Base-by-base conservation (phyloP, 2,888 invertebrate genomes). In the Metallyticus violacea region DNA sequence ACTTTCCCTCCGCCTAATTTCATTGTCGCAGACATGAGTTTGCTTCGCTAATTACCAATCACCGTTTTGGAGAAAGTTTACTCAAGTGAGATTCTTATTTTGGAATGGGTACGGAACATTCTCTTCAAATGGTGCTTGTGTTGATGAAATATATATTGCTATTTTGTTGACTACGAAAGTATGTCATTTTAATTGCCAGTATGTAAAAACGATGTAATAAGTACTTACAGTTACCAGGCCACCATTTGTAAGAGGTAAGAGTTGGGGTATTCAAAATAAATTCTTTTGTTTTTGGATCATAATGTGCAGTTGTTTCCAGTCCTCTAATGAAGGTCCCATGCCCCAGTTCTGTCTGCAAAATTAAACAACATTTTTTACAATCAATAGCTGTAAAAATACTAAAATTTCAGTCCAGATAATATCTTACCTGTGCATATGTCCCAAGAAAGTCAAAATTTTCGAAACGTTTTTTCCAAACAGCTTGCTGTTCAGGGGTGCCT, bases 261-360 rank as follows among this genome's bases (percentile, higher is more conserved):
- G 96, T 96, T 0, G 99, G 99, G 85, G 97, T 96, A 90, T 98
- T 94, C 28, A 99, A 91, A 40, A 98, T 93, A 91, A 99, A 99
- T 92, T 98, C 97, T 91, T 97, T 93, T 0, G 95, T 96, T 5
- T 91, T 90, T 0, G 95, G 93, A 91, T 99, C 98, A 90, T 97
- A 99, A 0, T 97, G 97, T 2, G 99, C 97, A 0, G 97, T 97
- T 0, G 99, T 99, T 93, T 99, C 99, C 88, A 99, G 91, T 0
- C 97, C 98, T 89, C 98, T 94, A 87, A 99, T 95, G 91, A 98
- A 98, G 0, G 99, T 99, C 5, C 98, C 99, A 92, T 99, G 99
- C 0, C 99, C 99, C 85, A 99, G 92, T 92, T 99, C 99, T 0
- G 99, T 99, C 95, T 99, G 90, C 86, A 92, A 81, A 6, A 30